Percentiles rank a stretch among this genome's conserved stretches.
Evolutionary conservation across 2,888 invertebrate species (phyloP).

Genomic region (Hedychridium roseum): DNA sequence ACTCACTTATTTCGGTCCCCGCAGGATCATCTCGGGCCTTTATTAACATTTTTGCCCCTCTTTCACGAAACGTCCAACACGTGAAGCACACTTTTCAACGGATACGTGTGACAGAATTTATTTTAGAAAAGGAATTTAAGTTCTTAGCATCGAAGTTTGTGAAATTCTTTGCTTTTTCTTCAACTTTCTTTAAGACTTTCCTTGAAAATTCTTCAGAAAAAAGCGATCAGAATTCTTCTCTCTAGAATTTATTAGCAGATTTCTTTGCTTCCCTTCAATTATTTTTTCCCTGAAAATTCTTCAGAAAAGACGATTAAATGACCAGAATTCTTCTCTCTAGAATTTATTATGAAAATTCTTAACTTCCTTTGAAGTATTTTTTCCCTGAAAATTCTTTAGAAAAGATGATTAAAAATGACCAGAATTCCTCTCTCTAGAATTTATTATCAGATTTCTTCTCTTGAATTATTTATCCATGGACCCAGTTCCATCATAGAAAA

Average conservation of each 20-base stretch:
- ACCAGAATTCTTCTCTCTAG: neutral
- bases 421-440: neutral
- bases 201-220: too few relatives aligned
- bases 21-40: too few relatives aligned
- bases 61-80: too few relatives aligned
- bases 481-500: neutral
- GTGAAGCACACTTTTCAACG: too few relatives aligned
- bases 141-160: too few relatives aligned
- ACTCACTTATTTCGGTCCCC: too few relatives aligned
- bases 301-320: neutral
- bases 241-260: neutral
- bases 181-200: too few relatives aligned
- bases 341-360: neutral
- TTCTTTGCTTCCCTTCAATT: neutral
- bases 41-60: too few relatives aligned
- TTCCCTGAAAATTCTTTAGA: neutral
- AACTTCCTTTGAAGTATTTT: neutral
- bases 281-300: neutral
- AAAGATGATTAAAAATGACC: neutral
- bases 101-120: too few relatives aligned
- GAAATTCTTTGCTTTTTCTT: too few relatives aligned
- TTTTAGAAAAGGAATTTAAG: too few relatives aligned
- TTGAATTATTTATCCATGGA: neutral
- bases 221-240: neutral
- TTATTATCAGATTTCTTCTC: neutral